These are phyloP conservation scores for Holocentrus rufus DNA, from an alignment of 2,797 vertebrate species.

Conservation along the genomic window DNA sequence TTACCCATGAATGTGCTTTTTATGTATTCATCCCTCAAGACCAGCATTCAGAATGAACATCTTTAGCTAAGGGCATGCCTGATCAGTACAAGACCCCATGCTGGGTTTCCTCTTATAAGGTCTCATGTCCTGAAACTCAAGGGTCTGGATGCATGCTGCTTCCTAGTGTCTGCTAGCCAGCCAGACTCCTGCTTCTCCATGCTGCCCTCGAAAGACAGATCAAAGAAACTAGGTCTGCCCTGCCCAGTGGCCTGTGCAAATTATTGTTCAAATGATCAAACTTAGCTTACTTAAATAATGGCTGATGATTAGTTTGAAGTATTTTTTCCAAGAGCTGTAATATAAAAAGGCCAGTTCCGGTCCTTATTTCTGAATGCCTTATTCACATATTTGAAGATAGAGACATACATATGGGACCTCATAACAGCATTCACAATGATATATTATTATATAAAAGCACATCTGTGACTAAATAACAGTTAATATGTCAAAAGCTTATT, in stretches of 20 bases:
- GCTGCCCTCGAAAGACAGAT: background rate
- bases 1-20: constrained; percentile 19
- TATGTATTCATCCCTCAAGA: constrained; percentile 32
- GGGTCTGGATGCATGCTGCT: constrained; percentile 8
- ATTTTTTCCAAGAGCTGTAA: no score
- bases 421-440: no score
- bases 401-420: no score
- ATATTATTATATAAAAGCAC: no score
- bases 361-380: no score
- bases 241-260: background rate
- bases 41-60: constrained; percentile 35
- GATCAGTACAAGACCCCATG: constrained; percentile 36
- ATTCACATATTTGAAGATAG: no score
- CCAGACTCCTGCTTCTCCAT: background rate
- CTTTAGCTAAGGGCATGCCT: constrained; percentile 35
- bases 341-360: no score
- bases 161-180: constrained; percentile 2
- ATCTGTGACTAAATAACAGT: no score
- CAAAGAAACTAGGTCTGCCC: background rate
- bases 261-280: no score
- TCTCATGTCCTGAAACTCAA: constrained; percentile 16
- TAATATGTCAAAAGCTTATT: no score
- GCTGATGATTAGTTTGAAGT: no score
- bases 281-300: no score
- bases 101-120: constrained; percentile 14